Evolutionary conservation across 2,888 invertebrate genomes (phyloP), one percentile per base, ranked within the genome.

Genomic region (Campoletis raptor): DNA sequence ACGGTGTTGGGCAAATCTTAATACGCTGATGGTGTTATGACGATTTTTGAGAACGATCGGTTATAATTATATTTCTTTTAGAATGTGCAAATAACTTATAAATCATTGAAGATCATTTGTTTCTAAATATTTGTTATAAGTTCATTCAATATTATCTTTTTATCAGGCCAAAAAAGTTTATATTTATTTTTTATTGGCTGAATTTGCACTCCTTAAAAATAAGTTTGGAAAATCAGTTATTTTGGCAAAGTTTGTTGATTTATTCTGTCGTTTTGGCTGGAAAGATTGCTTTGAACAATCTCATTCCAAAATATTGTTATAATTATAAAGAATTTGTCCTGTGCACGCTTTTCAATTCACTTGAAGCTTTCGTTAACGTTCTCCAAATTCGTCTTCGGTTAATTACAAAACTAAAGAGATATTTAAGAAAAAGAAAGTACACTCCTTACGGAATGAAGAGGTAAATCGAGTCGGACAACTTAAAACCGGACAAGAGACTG

Each of bases 1-100:
- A 91, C 90, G 93, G 93, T 93, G 93, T 92, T 92, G 93, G 93
- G 92, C 90, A 89, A 89, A 88, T 87, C 21, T 78, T 86, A 77
- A 74, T 77, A 83, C 73, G 76, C 80, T 87, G 70, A 78, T 66
- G 83, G 70, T 80, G 24, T 61, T 77, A 84, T 85, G 85, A 84
- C 69, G 88, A 87, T 72, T 85, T 85, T 83, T 73, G 64, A 88
- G 70, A 70, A 45, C 67, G 64, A 61, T 48, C 52, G 24, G n/a
- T 70, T 45, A 45, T 21, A 37, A 67, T 81, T 76, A 77, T 70
- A 36, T 48, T 48, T 74, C 15, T 24, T 61, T 64, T n/a, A 61
- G 1, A 30, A 30, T 15, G 10, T 48, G 1, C 24, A 3, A 61
- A 21, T 24, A 24, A 36, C 52, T 10, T 18, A 40, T 12, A 37